Base-by-base conservation (phyloP, 2,113 vertebrate genomes). In the Murina feae region DNA sequence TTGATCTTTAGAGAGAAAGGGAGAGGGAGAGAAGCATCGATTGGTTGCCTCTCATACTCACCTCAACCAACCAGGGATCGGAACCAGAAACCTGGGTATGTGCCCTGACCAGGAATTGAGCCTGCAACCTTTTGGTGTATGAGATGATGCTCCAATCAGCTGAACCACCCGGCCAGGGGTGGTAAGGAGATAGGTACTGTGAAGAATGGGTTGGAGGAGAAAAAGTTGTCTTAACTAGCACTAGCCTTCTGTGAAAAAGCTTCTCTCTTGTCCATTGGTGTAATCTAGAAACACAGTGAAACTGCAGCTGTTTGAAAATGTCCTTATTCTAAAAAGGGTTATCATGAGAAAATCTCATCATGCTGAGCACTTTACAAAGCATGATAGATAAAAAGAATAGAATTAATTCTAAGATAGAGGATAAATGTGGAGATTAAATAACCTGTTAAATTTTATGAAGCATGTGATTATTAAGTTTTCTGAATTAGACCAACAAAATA, bases 221-320 rank as follows among this genome's bases (percentile, higher is more conserved):
- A 92, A 92, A 30, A 18, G 20, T 65, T 86, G 25, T 72, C 69
- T 85, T 94, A 93, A 91, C 44, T 82, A 86, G 72, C 72, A 49
- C 35, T 95, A 47, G 66, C 37, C 88, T 79, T 47, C 37, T 63
- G 13, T 88, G 32, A 86, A 82, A 87, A 86, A 69, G 21, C 4
- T 90, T 75, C 55, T 89, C 14, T 90, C 55, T 71, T 95, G 2
- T 91, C n/a, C 44, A 23, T 86, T 53, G 42, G 39, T 71, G 2
- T 69, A 78, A 79, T 87, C 4, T 63, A 75, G 58, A 83, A 74
- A 49, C 25, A 71, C 13, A 68, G 14, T 35, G 53, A 60, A 93
- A 85, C 42, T n/a, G 4, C 37, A 89, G 60, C 49, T 68, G 6
- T 96, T 75, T 94, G 63, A 94, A 75, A 92, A 63, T 83, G 10